Conservation (phyloP, 2,797 vertebrate species). For the Balearica regulorum region DNA sequence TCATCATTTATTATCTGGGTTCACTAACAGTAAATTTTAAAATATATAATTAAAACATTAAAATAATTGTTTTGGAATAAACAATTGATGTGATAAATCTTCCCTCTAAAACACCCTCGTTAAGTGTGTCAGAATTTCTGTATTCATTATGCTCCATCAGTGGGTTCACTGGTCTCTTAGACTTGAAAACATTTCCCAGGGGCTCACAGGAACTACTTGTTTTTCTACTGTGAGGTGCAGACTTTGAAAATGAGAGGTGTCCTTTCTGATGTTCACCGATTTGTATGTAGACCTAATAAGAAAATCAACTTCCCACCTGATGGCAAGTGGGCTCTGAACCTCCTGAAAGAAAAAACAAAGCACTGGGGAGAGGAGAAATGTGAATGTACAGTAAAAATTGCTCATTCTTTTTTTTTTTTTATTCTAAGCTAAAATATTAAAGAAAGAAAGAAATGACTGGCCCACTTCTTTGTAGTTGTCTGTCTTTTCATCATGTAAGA, state of each 20-base stretch:
- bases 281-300: background rate
- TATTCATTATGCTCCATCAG: background rate
- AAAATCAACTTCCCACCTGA: background rate
- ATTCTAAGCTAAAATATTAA: constrained; percentile 18
- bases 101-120: background rate
- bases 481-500: background rate
- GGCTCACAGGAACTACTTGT: background rate
- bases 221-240: background rate
- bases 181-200: background rate
- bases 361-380: background rate
- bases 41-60: background rate
- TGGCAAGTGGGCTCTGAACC: background rate
- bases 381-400: background rate
- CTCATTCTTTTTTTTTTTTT: background rate
- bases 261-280: background rate
- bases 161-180: background rate
- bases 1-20: background rate
- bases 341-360: background rate
- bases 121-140: background rate
- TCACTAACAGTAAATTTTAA: background rate
- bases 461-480: background rate
- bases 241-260: background rate
- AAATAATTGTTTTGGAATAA: background rate
- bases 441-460: background rate
- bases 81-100: background rate